Evolutionary conservation across 2,797 vertebrate species (phyloP), one percentile per base, ranked within the genome.

Genomic region (Meda fulgida): DNA sequence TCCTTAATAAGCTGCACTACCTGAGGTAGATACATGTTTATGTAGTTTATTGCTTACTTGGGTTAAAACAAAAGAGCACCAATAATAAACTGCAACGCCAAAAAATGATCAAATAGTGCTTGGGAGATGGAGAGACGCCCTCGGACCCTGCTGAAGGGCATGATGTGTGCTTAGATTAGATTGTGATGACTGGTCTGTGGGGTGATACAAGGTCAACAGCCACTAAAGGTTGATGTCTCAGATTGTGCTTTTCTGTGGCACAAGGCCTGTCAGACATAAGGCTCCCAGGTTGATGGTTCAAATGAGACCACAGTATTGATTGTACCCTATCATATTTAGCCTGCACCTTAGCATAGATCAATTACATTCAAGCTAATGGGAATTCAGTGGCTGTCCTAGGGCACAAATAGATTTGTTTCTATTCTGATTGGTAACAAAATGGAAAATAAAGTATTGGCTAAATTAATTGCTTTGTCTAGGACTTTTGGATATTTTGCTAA

Each of bases 301-400:
- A 80, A 82, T 66, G 53, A 58, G 11, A 81, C 58, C 77, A 66
- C 71, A 60, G 71, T 87, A 93, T 92, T 77, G 91, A 93, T 89
- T 81, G 67, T 66, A 48, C 84, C 48, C 16, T 84, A 84, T 84
- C 76, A 84, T 79, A 84, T 84, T 87, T 67, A 87, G 87, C 46
- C 83, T 69, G 67, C 71, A 69, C 84, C 86, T 86, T 82, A 84
- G 38, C n/a, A 70, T 80, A 60, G 88, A 93, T 94, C 92, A 83
- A 92, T 93, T 89, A 60, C 81, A 85, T 89, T 91, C 89, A 88
- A 79, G 83, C 89, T 76, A 85, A 89, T 87, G 87, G 87, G 53
- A 85, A 88, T 90, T 85, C 80, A 31, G 80, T 88, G 89, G 80
- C 85, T 66, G 88, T 66, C 31, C 38, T 81, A 18, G 81, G 85